These are phyloP conservation scores for Cepaea hortensis DNA, from an alignment of 2,888 invertebrate genomes.

Conservation along the genomic window DNA sequence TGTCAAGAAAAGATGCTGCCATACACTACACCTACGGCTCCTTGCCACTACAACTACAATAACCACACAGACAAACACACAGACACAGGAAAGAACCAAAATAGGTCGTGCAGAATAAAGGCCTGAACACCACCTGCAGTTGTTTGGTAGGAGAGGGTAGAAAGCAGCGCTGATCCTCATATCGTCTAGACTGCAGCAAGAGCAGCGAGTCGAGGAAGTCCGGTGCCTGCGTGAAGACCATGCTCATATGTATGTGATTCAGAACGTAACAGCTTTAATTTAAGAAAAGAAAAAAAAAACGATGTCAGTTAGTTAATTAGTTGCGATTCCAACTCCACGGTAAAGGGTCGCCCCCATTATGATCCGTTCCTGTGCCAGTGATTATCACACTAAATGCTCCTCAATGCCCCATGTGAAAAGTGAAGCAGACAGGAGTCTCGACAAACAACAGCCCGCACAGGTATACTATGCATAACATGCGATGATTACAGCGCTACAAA, in stretches of 20 bases:
- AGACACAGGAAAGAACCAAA: neutral
- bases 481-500: too few relatives aligned
- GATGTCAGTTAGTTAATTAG: too few relatives aligned
- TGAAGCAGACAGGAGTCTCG: too few relatives aligned
- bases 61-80: neutral
- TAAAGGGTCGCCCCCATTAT: too few relatives aligned
- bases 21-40: neutral
- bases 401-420: too few relatives aligned
- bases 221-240: constrained; percentile 21
- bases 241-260: neutral
- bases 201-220: constrained; percentile 43
- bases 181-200: constrained; percentile 38
- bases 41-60: neutral
- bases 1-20: too few relatives aligned
- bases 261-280: neutral
- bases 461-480: too few relatives aligned
- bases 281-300: neutral
- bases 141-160: constrained; percentile 41
- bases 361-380: too few relatives aligned
- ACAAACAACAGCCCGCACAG: too few relatives aligned
- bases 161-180: constrained; percentile 42
- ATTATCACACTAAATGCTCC: too few relatives aligned
- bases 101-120: constrained; percentile 22
- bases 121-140: constrained; percentile 5
- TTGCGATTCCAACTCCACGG: too few relatives aligned